Base-by-base conservation (phyloP, 2,797 vertebrate species). In the Lagocephalus sceleratus region DNA sequence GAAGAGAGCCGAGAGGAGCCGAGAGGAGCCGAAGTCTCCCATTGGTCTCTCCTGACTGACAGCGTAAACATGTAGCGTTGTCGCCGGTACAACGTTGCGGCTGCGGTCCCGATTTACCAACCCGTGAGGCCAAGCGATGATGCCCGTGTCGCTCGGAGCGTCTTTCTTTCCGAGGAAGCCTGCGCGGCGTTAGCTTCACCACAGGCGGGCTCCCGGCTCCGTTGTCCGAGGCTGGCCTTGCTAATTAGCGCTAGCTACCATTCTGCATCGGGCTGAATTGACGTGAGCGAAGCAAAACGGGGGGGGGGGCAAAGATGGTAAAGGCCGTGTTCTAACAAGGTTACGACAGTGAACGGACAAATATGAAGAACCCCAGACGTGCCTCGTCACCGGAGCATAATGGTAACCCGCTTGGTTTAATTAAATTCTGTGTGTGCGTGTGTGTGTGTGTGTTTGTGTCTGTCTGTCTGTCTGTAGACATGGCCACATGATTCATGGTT, bases 341-440 rank as follows among this genome's bases (percentile, higher is more conserved):
- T 21, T 43, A n/a, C 22, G 5, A 1, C 20, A n/a, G 71, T 53
- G 68, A 73, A 59, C 20, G 58, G 46, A 66, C 51, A 39, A 52
- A 56, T 49, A 85, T 90, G 87, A 89, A 65, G 64, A 86, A 60
- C 43, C 66, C 85, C 0, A 63, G 60, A 56, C 80, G 76, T 51
- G 52, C 70, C 19, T 79, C 87, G 42, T 85, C 87, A 5, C 77
- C 85, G 8, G 51, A 83, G 60, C 89, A 90, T 83, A 79, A 51
- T 32, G 41, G 51, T 56, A 57, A 44, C 9, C 39, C 20, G 20
- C 0, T 35, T 5, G 11, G 32, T 9, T 21, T 41, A 5, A 32
- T 26, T 44, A 17, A 41, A 20, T 48, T 47, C 21, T 32, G 32
- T 3, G 22, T 38, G 25, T 50, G 6, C 20, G 5, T 6, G 16